Evolutionary conservation across 2,113 vertebrate species (phyloP).

Genomic region (Pollachius pollachius): DNA sequence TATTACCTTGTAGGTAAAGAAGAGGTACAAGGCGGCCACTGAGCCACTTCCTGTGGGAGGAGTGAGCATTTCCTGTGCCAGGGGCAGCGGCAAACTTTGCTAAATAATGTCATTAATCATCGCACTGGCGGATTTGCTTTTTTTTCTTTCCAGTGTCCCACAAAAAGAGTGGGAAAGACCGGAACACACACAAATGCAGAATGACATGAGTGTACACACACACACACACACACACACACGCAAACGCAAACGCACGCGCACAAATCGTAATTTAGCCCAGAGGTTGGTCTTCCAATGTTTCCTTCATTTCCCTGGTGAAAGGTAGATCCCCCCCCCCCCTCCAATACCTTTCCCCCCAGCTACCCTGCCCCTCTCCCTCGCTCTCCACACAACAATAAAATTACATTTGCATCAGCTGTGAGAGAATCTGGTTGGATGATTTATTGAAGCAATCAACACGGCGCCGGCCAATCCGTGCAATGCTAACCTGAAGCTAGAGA

Average conservation of each 20-base stretch:
- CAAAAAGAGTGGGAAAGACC: slow-evolving; percentile 43
- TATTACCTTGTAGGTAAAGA: slow-evolving; percentile 62
- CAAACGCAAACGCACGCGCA: slow-evolving; percentile 88
- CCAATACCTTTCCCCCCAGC: slow-evolving; percentile 2
- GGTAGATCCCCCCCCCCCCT: slow-evolving; percentile 47
- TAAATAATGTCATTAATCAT: slow-evolving; percentile 93
- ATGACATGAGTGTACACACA: neutral
- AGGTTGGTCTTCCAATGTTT: slow-evolving; percentile 79
- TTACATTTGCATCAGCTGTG: slow-evolving; percentile 82
- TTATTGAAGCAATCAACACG: slow-evolving; percentile 81
- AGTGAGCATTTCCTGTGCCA: slow-evolving; percentile 80
- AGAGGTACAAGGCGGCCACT: slow-evolving; percentile 68
- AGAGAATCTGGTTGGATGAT: slow-evolving; percentile 79
- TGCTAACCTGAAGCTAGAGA: slow-evolving; percentile 17
- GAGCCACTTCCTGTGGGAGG: slow-evolving; percentile 84
- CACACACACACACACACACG: slow-evolving; percentile 69
- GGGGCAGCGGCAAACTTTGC: slow-evolving; percentile 77
- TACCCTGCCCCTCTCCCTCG: neutral
- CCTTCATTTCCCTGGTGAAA: slow-evolving; percentile 46
- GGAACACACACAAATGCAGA: slow-evolving; percentile 73
- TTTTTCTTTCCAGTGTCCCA: slow-evolving; percentile 73
- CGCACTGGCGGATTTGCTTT: slow-evolving; percentile 41
- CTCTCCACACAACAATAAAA: slow-evolving; percentile 76
- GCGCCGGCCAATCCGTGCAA: slow-evolving; percentile 52
- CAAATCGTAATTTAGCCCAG: slow-evolving; percentile 77